Evolutionary conservation across 1,140 invertebrate genomes (phyloP).

Genomic region (Listronotus oregonensis): DNA sequence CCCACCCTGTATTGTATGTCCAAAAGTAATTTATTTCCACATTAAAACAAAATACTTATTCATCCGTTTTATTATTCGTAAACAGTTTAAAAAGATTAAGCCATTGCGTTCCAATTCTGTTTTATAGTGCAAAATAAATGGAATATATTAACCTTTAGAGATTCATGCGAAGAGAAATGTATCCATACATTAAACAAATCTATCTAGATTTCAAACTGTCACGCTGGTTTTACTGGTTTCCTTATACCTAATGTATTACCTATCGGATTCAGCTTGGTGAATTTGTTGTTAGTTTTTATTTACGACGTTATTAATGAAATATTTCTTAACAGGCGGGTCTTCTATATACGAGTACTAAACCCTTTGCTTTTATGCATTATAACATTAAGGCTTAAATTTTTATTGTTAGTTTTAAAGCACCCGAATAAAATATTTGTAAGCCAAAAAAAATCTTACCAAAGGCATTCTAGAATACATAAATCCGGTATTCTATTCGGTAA

Average conservation of each 20-base stretch:
- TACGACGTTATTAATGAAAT: not conserved
- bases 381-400: too few species aligned
- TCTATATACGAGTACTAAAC: not conserved
- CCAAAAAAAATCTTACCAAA: too few species aligned
- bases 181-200: slow-evolving; percentile 37
- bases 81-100: slow-evolving; percentile 25
- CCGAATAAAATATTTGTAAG: too few species aligned
- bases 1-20: too few species aligned
- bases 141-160: slow-evolving; percentile 34
- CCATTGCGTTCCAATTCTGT: slow-evolving; percentile 20
- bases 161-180: slow-evolving; percentile 35
- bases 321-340: not conserved
- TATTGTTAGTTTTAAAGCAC: too few species aligned
- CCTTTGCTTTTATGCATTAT: too few species aligned
- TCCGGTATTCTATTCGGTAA: too few species aligned
- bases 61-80: slow-evolving; percentile 3
- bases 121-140: slow-evolving; percentile 26
- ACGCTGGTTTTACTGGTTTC: slow-evolving; percentile 32
- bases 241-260: slow-evolving; percentile 27
- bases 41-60: not conserved
- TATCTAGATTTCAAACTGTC: slow-evolving; percentile 30
- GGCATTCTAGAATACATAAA: too few species aligned
- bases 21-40: too few species aligned
- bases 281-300: slow-evolving; percentile 17
- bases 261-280: slow-evolving; percentile 21